Base-by-base conservation (phyloP, 2,113 vertebrate genomes). In the Microcebus lehilahytsara region DNA sequence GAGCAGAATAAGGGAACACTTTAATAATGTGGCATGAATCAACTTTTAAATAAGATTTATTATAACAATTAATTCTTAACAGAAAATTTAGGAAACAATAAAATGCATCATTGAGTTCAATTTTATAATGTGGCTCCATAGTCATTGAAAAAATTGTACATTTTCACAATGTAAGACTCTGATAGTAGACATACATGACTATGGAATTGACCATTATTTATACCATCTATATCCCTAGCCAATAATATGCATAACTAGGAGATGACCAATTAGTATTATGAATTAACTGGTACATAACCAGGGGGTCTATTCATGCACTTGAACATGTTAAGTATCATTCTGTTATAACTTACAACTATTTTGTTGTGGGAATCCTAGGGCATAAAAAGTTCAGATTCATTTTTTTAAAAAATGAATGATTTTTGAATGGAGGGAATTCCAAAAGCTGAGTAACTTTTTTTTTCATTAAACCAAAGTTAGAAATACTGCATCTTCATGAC, bases 401-500 rank as follows among this genome's bases (percentile, higher is more conserved):
- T 74, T 80, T 84, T 64, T 85, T n/a, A 9, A 13, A 10, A 87
- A 95, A 91, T 53, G 85, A 56, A 85, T 58, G 84, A 81, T 81
- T 96, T 96, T 95, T 97, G 79, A 97, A 93, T 95, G 92, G 72
- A 94, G 66, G 34, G 71, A 86, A 95, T 97, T 96, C 80, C 67
- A 87, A 97, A 96, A 83, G 60, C 81, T 72, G 53, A 97, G 80
- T 40, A 93, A 87, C n/a, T 37, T 83, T 77, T 93, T 62, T 67
- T 88, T 93, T 53, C 30, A 75, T 79, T 75, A 93, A 90, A 66
- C 32, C 34, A 62, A 72, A 95, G 93, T 96, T 58, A 95, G 67
- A 96, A 95, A 95, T 92, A 85, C 27, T 97, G 42, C 71, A 86
- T 97, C 92, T 98, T 93, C 84, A 78, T 97, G 93, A 98, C 93